Base-by-base conservation (phyloP, 2,113 vertebrate genomes). In the Oreocharis arfaki region DNA sequence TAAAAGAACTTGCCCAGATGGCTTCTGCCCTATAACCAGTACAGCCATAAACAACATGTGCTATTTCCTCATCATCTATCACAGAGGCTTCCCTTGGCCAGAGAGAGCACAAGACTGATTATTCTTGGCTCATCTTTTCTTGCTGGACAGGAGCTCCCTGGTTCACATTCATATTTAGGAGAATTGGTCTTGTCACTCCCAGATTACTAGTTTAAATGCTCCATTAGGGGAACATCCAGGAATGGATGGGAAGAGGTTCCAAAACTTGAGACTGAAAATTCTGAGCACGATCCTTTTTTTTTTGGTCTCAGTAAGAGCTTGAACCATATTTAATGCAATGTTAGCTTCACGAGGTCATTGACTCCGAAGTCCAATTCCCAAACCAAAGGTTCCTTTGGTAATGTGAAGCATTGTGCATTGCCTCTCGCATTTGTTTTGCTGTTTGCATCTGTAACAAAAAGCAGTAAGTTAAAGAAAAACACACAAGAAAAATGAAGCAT, bases 61-160 rank as follows among this genome's bases (percentile, higher is more conserved):
- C 83, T 92, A 30, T 92, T 96, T 96, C 95, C 63, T 92, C 90
- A 74, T 82, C 61, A 74, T 60, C 79, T 79, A 90, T 93, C 87
- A 83, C 68, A 95, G 75, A 85, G 55, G 73, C 50, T 92, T 86
- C 83, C 47, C 49, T 93, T 74, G 85, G 82, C 88, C 39, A 80
- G 83, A 86, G 76, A 78, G 71, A 90, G 56, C 39, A 91, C 63
- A 56, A 93, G 88, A 68, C 80, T 77, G 85, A 88, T 96, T 90
- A 80, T 84, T 94, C 68, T 90, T 96, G 93, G 88, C 93, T 91
- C 71, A 60, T 93, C 44, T 81, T 84, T 87, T 77, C 28, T 84
- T 92, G 47, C 90, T 93, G 93, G 93, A 90, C 79, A 78, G 73
- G 78, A 85, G 44, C 64, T 88, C 90, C 70, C 63, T 74, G 39